phyloP scores from a whole-genome alignment of 2,888 invertebrate genomes.

The Acronicta aceris region DNA sequence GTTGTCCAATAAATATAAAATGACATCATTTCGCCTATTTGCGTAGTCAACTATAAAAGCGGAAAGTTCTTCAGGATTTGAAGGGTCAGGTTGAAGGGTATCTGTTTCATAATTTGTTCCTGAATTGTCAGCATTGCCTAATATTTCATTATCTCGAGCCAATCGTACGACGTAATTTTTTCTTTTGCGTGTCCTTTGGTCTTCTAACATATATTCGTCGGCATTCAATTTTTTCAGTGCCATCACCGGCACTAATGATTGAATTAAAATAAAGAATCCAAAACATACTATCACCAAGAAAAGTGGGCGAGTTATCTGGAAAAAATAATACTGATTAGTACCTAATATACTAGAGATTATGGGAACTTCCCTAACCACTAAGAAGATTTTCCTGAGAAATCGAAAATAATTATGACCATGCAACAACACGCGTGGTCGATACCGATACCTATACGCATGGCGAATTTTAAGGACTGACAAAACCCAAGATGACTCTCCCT shows the following conservation, averaged over 20 bases:
- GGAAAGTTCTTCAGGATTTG: slow-evolving; percentile 73
- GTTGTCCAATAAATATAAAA: slow-evolving; percentile 74
- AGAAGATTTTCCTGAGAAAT: no score
- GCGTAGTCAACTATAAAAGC: slow-evolving; percentile 80
- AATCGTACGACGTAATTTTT: slow-evolving; percentile 76
- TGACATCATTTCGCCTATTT: slow-evolving; percentile 79
- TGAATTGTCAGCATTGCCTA: slow-evolving; percentile 65
- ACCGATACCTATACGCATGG: no score
- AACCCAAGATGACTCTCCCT: no score
- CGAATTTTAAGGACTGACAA: no score
- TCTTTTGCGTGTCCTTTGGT: slow-evolving; percentile 73
- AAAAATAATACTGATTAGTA: no score
- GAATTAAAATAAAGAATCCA: slow-evolving; percentile 67
- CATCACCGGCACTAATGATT: slow-evolving; percentile 68
- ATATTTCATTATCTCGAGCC: slow-evolving; percentile 65
- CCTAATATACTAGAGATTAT: no score
- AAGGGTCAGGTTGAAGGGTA: slow-evolving; percentile 61
- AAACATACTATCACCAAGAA: slow-evolving; percentile 66
- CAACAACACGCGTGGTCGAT: no score
- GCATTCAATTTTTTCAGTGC: slow-evolving; percentile 69
- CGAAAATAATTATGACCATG: no score
- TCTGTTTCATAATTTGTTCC: slow-evolving; percentile 67
- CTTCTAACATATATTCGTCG: slow-evolving; percentile 73
- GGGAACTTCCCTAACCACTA: no score
- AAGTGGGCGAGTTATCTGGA: slow-evolving; percentile 70